These are phyloP conservation scores for Pitta sordida DNA, from an alignment of 2,113 vertebrate genomes.

Conservation along the genomic window DNA sequence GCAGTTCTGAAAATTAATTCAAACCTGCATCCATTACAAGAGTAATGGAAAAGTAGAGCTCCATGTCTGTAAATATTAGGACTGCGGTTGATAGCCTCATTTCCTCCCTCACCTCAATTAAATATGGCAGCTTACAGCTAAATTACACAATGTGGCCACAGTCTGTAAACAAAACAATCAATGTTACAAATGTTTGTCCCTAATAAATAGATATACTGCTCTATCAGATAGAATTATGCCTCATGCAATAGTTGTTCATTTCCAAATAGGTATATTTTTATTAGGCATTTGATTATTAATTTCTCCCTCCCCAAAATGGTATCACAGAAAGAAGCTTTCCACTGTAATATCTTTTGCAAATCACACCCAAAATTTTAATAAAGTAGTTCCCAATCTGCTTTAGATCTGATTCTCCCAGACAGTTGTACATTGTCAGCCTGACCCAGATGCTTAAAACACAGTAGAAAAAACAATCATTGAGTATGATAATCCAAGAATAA, in stretches of 20 bases:
- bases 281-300: neutral
- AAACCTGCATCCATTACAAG: conserved; percentile 34
- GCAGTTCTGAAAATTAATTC: conserved; percentile 50
- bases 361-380: neutral
- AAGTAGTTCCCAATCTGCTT: conserved; percentile 3
- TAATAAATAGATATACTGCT: neutral
- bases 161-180: conserved; percentile 32
- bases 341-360: neutral
- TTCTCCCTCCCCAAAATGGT: neutral
- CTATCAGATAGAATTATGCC: neutral
- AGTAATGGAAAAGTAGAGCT: conserved; percentile 24
- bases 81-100: neutral
- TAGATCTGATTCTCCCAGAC: neutral
- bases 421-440: neutral
- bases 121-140: conserved; percentile 10
- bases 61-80: conserved; percentile 45
- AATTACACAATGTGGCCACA: neutral
- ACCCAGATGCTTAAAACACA: conserved; percentile 33
- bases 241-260: neutral
- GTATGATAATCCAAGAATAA: conserved; percentile 52
- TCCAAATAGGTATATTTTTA: neutral
- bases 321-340: neutral
- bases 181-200: neutral
- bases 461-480: neutral
- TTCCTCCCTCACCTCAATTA: conserved; percentile 15